A percentile compares a stretch with the other conserved stretches of the same genome.
These are phyloP conservation scores for Antrozous pallidus DNA, from an alignment of 2,797 vertebrate genomes.

Conservation along the genomic window DNA sequence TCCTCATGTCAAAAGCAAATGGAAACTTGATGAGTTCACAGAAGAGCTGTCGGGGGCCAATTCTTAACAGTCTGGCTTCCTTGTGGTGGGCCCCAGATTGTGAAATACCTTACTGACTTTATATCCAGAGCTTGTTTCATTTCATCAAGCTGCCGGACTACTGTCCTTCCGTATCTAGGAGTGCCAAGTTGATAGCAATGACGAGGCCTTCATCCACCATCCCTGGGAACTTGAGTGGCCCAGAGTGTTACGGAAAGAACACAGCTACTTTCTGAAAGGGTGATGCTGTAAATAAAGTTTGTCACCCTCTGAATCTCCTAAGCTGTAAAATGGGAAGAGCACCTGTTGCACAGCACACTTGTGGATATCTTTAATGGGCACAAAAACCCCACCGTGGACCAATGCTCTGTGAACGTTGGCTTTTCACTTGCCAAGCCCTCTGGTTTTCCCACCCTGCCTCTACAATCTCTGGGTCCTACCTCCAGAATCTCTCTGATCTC, in stretches of 20 bases:
- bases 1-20: not conserved
- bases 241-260: not conserved
- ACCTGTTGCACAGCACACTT: not conserved
- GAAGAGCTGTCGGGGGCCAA: not conserved
- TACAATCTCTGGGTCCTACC: conserved; percentile 88
- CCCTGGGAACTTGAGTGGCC: not conserved
- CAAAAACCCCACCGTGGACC: not conserved
- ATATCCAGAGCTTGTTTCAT: not conserved
- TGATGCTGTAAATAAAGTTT: not conserved
- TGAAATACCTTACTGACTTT: not conserved
- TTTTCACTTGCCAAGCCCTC: not conserved
- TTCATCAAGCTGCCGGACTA: not conserved
- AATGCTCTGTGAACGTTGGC: not conserved
- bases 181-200: not conserved
- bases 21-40: not conserved
- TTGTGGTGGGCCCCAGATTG: not conserved
- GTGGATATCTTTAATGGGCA: not conserved
- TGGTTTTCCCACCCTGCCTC: conserved; percentile 81
- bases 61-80: not conserved
- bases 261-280: not conserved
- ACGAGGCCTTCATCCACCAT: not conserved
- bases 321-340: not conserved
- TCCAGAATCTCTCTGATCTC: conserved; percentile 95
- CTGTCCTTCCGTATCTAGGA: not conserved
- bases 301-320: not conserved